Evolutionary conservation across 2,113 vertebrate species (phyloP).

Genomic region (Pleuronectes platessa): DNA sequence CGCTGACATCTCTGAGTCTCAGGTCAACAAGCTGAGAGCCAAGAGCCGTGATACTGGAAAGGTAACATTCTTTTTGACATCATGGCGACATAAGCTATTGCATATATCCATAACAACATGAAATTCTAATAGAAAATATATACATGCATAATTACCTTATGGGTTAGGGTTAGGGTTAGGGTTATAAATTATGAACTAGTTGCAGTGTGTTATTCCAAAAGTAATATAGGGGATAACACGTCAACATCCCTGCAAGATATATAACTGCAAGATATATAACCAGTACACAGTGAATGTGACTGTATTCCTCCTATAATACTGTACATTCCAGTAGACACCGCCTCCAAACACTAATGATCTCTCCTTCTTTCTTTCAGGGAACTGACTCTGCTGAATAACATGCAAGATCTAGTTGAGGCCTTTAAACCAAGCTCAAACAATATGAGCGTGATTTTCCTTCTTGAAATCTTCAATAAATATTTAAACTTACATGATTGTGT

Average conservation of each 20-base stretch:
- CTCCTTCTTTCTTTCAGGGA: slow-evolving; percentile 54
- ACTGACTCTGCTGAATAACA: slow-evolving; percentile 66
- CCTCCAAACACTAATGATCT: neutral
- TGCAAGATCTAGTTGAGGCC: neutral
- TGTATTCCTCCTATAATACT: neutral
- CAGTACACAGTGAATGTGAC: neutral
- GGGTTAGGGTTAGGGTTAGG: too few species aligned
- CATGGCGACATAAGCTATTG: neutral
- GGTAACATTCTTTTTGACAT: slow-evolving; percentile 34
- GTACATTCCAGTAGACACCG: neutral
- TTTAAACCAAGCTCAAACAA: slow-evolving; percentile 45
- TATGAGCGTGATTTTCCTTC: slow-evolving; percentile 30
- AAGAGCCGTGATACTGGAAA: slow-evolving; percentile 73
- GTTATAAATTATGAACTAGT: too few species aligned
- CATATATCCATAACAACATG: neutral
- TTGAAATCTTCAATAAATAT: slow-evolving; percentile 57
- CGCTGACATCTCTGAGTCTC: slow-evolving; percentile 72
- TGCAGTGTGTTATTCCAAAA: neutral
- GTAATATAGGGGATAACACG: neutral
- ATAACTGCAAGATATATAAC: too few species aligned
- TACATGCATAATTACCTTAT: neutral
- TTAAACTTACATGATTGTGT: neutral
- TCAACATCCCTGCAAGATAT: too few species aligned
- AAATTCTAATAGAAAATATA: neutral
- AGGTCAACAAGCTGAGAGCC: slow-evolving; percentile 75